These are phyloP conservation scores for Mesembrinibis cayennensis DNA, from an alignment of 2,113 vertebrate genomes.

Conservation along the genomic window DNA sequence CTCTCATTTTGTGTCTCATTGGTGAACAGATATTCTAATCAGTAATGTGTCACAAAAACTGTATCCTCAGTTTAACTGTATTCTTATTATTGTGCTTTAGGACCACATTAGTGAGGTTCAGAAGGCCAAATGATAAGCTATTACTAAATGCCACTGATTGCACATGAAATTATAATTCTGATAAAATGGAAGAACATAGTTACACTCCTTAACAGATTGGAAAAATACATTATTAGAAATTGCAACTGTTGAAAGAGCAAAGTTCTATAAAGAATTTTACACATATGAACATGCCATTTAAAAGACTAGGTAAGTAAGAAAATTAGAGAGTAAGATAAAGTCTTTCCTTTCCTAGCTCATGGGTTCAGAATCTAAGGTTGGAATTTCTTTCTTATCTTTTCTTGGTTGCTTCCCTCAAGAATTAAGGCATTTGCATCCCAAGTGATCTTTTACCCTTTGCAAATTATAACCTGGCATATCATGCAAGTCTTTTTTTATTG, in stretches of 20 bases:
- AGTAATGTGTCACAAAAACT: not conserved
- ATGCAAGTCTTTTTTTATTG: not conserved
- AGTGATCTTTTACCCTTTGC: not conserved
- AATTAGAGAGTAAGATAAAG: not conserved
- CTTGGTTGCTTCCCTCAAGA: not conserved
- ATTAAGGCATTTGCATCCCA: not conserved
- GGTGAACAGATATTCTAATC: not conserved
- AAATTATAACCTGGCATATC: not conserved
- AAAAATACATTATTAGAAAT: not conserved
- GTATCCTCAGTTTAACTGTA: not conserved
- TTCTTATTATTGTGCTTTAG: not conserved
- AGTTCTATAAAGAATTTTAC: not conserved
- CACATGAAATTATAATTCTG: not conserved
- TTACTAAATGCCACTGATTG: not conserved
- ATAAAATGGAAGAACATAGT: not conserved
- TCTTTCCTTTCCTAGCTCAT: not conserved
- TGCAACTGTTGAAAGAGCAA: not conserved
- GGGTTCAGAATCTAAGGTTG: not conserved
- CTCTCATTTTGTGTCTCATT: not conserved
- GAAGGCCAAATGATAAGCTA: not conserved
- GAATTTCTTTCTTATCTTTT: not conserved
- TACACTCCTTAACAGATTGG: not conserved
- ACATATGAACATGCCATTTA: not conserved
- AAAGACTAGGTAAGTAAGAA: not conserved
- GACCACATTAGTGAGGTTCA: not conserved